These are phyloP conservation scores for Malthinus flaveolus DNA, from an alignment of 2,888 invertebrate genomes.

Conservation along the genomic window DNA sequence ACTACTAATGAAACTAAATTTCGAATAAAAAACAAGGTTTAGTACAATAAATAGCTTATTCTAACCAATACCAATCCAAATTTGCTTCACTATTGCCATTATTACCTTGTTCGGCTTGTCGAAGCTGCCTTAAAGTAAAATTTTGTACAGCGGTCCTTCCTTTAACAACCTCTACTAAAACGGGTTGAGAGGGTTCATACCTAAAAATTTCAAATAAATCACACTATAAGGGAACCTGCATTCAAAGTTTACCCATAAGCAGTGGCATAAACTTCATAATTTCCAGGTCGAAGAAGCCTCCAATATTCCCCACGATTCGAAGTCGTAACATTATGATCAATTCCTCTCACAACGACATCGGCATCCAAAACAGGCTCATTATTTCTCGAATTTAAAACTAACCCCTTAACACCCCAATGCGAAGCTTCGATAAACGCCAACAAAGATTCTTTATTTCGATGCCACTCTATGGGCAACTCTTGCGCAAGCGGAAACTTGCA, in stretches of 20 bases:
- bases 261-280: conserved; percentile 73
- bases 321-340: conserved; percentile 78
- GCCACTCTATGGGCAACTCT: conserved; percentile 80
- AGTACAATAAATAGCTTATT: background rate
- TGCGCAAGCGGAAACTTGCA: conserved; percentile 84
- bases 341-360: conserved; percentile 72
- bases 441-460: conserved; percentile 81
- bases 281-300: conserved; percentile 88
- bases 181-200: conserved; percentile 57
- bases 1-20: background rate
- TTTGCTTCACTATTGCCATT: conserved; percentile 7
- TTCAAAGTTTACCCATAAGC: conserved; percentile 68
- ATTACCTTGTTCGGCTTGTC: conserved; percentile 24
- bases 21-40: no score
- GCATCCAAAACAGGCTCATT: conserved; percentile 73
- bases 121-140: conserved; percentile 50
- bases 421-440: conserved; percentile 82
- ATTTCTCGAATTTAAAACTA: conserved; percentile 61
- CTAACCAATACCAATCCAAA: conserved; percentile 15
- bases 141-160: conserved; percentile 53
- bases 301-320: conserved; percentile 89
- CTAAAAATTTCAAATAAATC: conserved; percentile 50
- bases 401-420: conserved; percentile 71
- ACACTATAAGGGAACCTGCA: background rate
- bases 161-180: conserved; percentile 50